Percentiles rank a stretch among this genome's conserved stretches.
Evolutionary conservation across 2,797 vertebrate genomes (phyloP).

Genomic region (Aselliscus stoliczkanus): DNA sequence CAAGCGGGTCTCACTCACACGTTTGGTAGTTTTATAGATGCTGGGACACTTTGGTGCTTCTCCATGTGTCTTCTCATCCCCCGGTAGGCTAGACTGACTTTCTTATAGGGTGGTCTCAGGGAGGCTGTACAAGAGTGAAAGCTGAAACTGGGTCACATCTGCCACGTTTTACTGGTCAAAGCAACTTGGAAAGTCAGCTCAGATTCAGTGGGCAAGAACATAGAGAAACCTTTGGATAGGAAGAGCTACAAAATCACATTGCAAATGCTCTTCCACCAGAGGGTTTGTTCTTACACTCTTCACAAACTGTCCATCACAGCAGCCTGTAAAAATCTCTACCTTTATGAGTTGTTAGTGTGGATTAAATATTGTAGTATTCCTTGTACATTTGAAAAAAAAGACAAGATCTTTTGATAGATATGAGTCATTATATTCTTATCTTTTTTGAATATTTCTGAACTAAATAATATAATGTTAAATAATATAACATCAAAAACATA

Average conservation of each 20-base stretch:
- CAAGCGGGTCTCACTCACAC: no score
- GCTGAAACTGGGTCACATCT: background rate
- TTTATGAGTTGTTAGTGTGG: background rate
- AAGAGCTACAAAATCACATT: background rate
- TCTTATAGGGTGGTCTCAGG: background rate
- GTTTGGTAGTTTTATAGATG: background rate
- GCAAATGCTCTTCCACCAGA: background rate
- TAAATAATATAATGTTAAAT: background rate
- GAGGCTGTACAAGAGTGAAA: background rate
- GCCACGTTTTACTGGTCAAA: background rate
- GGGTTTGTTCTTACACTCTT: background rate
- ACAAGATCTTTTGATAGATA: background rate
- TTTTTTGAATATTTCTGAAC: background rate
- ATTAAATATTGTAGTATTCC: background rate
- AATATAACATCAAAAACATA: background rate
- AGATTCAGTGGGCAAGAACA: background rate
- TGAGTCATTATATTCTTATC: background rate
- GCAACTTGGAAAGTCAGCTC: background rate
- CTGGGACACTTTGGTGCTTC: no score
- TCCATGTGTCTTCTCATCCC: background rate
- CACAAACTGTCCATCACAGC: background rate
- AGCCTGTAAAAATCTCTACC: background rate
- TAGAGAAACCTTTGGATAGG: background rate
- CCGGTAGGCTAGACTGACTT: background rate
- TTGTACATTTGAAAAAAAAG: background rate